Conservation (phyloP, 2,113 vertebrate genomes). For the Conger conger region DNA sequence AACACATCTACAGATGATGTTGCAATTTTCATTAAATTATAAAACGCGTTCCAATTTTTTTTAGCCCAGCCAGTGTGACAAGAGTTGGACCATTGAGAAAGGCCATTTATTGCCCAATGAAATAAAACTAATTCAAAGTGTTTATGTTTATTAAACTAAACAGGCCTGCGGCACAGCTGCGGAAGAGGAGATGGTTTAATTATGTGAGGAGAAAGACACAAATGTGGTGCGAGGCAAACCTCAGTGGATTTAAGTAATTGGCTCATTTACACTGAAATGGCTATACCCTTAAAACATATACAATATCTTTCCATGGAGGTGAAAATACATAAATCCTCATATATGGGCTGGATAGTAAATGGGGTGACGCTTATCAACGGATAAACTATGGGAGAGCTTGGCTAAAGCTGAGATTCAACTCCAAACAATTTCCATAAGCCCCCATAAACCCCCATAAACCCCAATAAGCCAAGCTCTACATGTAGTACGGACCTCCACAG, state of each 20-base stretch:
- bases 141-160: conserved; percentile 62
- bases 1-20: neutral
- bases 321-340: conserved; percentile 30
- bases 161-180: conserved; percentile 53
- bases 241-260: conserved; percentile 54
- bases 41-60: neutral
- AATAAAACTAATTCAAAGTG: conserved; percentile 50
- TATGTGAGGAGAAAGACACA: conserved; percentile 30
- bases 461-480: neutral
- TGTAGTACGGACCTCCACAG: neutral
- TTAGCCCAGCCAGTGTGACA: neutral
- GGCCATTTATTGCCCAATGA: conserved; percentile 39
- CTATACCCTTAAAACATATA: conserved; percentile 42
- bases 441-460: neutral
- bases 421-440: neutral
- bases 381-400: conserved; percentile 5
- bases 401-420: neutral
- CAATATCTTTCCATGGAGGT: conserved; percentile 48
- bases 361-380: conserved; percentile 22
- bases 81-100: conserved; percentile 37
- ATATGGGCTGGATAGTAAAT: conserved; percentile 46
- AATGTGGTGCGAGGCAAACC: conserved; percentile 47
- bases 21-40: too few species aligned
- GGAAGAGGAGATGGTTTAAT: conserved; percentile 18
- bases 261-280: conserved; percentile 60